Conservation (phyloP, 2,888 invertebrate species). For the Xylota sylvarum region DNA sequence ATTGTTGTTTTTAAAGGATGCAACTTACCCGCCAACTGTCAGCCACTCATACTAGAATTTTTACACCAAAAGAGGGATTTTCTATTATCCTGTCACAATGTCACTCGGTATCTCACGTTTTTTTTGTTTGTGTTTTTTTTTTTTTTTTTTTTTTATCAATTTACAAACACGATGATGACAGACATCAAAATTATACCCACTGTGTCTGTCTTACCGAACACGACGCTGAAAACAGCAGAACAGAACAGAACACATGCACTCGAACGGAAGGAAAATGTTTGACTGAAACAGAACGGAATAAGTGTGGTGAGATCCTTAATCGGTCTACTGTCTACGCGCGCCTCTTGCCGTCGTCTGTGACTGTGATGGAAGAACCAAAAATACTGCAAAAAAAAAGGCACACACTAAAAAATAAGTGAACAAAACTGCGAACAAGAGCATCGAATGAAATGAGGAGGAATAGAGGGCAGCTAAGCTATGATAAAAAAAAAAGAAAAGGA, state of each 20-base stretch:
- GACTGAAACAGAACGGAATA: constrained; percentile 74
- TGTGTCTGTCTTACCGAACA: constrained; percentile 33
- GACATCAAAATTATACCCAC: constrained; percentile 53
- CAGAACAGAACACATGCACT: constrained; percentile 62
- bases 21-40: constrained; percentile 56
- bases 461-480: constrained; percentile 48
- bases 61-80: constrained; percentile 8
- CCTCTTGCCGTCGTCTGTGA: constrained; percentile 48
- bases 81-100: constrained; percentile 49
- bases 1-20: constrained; percentile 42
- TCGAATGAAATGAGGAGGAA: constrained; percentile 36
- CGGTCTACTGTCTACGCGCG: constrained; percentile 66
- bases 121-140: not conserved
- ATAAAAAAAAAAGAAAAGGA: constrained; percentile 48
- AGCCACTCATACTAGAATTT: constrained; percentile 31
- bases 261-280: constrained; percentile 73
- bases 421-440: constrained; percentile 42
- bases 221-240: not conserved
- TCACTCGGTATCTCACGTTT: constrained; percentile 19
- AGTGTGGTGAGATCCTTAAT: constrained; percentile 71
- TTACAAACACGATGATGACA: constrained; percentile 44
- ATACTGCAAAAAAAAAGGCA: constrained; percentile 43
- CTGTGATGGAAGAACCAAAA: constrained; percentile 58
- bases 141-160: not conserved
- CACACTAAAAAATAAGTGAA: constrained; percentile 44